These are phyloP conservation scores for Tribolium castaneum DNA, from an alignment of 1,140 invertebrate genomes.

Conservation along the genomic window DNA sequence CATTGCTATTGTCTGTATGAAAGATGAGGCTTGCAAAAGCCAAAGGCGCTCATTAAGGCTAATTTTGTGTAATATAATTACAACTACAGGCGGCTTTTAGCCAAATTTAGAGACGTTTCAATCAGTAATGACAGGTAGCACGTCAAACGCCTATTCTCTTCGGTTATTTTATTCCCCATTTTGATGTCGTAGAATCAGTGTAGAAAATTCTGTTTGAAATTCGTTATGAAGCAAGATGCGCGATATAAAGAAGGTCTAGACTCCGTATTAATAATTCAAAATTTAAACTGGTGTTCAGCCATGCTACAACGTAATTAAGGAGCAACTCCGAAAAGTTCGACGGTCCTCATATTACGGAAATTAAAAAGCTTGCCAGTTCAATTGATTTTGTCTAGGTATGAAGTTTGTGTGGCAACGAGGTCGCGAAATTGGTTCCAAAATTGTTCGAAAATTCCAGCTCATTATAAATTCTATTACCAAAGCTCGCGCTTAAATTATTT, in stretches of 20 bases:
- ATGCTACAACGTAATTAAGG: slow-evolving; percentile 30
- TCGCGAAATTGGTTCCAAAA: slow-evolving; percentile 13
- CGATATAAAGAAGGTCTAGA: background rate
- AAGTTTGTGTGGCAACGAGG: slow-evolving; percentile 1
- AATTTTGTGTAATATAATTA: background rate
- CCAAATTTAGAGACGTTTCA: background rate
- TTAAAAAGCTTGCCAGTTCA: background rate
- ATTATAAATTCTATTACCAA: slow-evolving; percentile 35
- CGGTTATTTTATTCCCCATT: background rate
- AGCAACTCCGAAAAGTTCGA: slow-evolving; percentile 15
- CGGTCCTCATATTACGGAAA: background rate
- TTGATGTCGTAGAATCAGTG: background rate
- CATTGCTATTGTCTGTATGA: background rate
- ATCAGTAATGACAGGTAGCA: background rate
- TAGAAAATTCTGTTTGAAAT: background rate
- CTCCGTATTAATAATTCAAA: slow-evolving; percentile 24
- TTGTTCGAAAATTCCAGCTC: slow-evolving; percentile 25
- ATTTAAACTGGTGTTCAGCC: slow-evolving; percentile 32
- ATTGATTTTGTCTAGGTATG: slow-evolving; percentile 28
- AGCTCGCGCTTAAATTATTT: slow-evolving; percentile 26
- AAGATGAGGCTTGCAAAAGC: background rate
- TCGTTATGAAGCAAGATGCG: background rate
- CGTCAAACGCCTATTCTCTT: background rate
- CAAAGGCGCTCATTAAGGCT: background rate
- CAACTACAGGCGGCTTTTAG: background rate